Conservation (phyloP, 2,113 vertebrate species). For the Sakesphorus luctuosus region DNA sequence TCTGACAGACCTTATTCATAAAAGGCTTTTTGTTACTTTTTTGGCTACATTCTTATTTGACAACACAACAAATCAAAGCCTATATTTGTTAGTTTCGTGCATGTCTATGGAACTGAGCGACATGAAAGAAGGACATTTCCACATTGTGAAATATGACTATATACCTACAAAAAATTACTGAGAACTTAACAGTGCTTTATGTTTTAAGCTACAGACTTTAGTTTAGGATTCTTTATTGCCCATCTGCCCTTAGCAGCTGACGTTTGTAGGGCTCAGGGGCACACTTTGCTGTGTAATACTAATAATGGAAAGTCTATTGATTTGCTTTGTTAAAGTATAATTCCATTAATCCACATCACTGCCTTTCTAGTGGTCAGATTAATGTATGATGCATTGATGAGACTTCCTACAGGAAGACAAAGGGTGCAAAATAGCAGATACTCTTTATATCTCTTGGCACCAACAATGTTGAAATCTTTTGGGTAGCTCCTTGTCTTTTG, state of each 20-base stretch:
- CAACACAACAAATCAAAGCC: background rate
- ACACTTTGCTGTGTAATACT: background rate
- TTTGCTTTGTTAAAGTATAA: background rate
- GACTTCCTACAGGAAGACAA: background rate
- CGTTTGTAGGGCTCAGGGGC: background rate
- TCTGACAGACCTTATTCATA: background rate
- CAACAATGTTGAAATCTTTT: background rate
- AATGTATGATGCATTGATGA: background rate
- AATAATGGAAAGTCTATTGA: background rate
- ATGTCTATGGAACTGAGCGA: background rate
- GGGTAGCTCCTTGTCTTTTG: background rate
- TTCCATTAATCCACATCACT: background rate
- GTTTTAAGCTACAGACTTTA: background rate
- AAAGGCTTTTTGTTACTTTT: background rate
- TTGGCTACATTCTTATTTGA: background rate
- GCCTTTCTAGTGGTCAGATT: background rate
- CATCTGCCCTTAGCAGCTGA: background rate
- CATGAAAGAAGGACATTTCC: background rate
- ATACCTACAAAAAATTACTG: background rate
- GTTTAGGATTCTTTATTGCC: background rate
- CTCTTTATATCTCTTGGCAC: background rate
- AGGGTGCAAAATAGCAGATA: background rate
- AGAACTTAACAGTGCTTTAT: background rate
- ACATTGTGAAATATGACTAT: background rate
- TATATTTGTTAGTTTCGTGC: rapidly evolving